Evolutionary conservation across 2,797 vertebrate species (phyloP).

Genomic region (Catamblyrhynchus diadema): DNA sequence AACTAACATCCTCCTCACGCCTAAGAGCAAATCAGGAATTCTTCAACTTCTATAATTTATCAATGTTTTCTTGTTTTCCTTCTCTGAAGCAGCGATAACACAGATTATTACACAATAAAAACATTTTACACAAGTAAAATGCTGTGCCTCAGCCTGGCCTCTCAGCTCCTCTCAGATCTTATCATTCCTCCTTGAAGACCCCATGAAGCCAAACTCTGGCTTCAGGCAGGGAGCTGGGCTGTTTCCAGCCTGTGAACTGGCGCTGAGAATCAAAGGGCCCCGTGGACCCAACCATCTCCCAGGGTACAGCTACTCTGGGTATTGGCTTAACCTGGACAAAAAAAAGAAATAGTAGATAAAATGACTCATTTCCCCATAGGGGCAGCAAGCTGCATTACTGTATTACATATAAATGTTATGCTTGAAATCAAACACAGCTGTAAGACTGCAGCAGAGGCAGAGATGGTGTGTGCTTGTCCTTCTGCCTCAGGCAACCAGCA

Average conservation of each 20-base stretch:
- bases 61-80: not conserved
- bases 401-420: not conserved
- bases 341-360: not conserved
- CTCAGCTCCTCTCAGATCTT: not conserved
- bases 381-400: not conserved
- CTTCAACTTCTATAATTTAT: not conserved
- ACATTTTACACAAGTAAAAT: not conserved
- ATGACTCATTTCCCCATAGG: not conserved
- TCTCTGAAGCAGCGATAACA: not conserved
- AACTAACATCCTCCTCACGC: not conserved
- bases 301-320: not conserved
- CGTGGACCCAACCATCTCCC: accelerated
- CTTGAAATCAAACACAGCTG: not conserved
- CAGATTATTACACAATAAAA: not conserved
- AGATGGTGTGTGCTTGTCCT: accelerated
- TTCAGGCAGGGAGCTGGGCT: not conserved
- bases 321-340: not conserved
- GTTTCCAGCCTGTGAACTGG: not conserved
- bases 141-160: not conserved
- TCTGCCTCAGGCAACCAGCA: not conserved
- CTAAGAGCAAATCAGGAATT: not conserved
- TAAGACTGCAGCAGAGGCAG: not conserved
- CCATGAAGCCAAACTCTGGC: accelerated
- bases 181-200: not conserved
- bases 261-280: not conserved